Conservation (phyloP, 2,888 invertebrate species). For the Ichneumoninae sp. region DNA sequence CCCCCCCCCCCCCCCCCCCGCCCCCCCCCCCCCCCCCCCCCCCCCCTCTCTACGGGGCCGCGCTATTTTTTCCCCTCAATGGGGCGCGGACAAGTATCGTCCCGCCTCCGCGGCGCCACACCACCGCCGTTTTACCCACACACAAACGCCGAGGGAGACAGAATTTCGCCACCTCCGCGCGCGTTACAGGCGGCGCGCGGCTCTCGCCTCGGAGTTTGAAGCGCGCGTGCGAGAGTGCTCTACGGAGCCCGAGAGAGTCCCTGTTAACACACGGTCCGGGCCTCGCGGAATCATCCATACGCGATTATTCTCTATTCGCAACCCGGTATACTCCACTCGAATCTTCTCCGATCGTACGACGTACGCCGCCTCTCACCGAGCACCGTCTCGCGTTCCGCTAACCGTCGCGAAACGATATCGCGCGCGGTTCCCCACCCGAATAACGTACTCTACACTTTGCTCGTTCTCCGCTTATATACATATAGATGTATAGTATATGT, state of each 20-base stretch:
- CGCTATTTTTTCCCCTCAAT: conserved; percentile 85
- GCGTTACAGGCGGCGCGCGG: conserved; percentile 37
- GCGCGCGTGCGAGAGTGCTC: conserved; percentile 38
- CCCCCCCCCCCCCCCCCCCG: too few species aligned
- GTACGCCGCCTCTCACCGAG: conserved; percentile 28
- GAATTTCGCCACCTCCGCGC: conserved; percentile 37
- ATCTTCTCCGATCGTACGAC: neutral
- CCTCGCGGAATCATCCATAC: conserved; percentile 24
- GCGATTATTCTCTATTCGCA: conserved; percentile 14
- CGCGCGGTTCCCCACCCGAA: conserved; percentile 12
- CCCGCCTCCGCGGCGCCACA: conserved; percentile 83
- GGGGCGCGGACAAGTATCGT: conserved; percentile 85
- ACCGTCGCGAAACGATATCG: conserved; percentile 41
- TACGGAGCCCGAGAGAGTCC: conserved; percentile 4
- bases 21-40: too few species aligned
- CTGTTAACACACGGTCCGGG: conserved; percentile 14
- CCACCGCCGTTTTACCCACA: conserved; percentile 61
- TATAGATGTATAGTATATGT: neutral
- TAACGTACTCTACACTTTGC: neutral
- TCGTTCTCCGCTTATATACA: neutral
- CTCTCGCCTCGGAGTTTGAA: conserved; percentile 27
- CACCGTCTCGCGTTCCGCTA: conserved; percentile 26
- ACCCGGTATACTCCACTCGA: conserved; percentile 24
- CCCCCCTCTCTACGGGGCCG: conserved; percentile 72
- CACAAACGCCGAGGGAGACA: conserved; percentile 49